These are phyloP conservation scores for Thalassarche chlororhynchos DNA, from an alignment of 2,113 vertebrate genomes.

Conservation along the genomic window DNA sequence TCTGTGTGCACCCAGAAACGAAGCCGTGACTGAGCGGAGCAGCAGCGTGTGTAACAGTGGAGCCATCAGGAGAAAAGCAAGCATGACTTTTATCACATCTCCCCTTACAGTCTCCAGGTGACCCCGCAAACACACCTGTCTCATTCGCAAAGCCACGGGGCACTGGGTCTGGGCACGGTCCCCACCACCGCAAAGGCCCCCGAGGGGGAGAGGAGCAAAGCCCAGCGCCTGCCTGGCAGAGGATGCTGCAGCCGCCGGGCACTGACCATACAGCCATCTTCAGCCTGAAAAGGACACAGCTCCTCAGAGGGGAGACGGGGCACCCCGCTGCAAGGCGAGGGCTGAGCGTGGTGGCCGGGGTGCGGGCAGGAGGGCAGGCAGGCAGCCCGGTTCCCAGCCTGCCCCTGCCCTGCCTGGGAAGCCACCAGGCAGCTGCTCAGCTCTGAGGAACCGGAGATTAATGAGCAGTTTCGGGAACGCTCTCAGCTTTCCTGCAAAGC, in stretches of 20 bases:
- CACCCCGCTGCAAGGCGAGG: fast-evolving
- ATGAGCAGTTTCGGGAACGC: not conserved
- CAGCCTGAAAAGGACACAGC: not conserved
- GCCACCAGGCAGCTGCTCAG: not conserved
- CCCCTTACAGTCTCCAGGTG: not conserved
- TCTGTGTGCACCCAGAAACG: not conserved
- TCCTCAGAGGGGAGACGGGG: fast-evolving
- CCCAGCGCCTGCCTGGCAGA: not conserved
- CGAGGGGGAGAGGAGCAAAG: not conserved
- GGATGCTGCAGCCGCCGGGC: not conserved
- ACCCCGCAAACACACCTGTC: not conserved
- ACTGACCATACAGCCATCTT: not conserved
- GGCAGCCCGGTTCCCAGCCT: not conserved
- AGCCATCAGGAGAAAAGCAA: not conserved
- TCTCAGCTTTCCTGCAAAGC: not conserved
- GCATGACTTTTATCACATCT: not conserved
- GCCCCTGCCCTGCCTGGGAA: not conserved
- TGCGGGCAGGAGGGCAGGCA: not conserved
- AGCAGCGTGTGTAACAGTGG: not conserved
- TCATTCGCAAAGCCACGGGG: fast-evolving
- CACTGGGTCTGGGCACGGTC: fast-evolving
- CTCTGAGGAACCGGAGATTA: not conserved
- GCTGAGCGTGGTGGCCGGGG: fast-evolving
- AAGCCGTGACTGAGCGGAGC: not conserved
- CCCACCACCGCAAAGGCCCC: not conserved